Evolutionary conservation across 2,797 vertebrate species (phyloP).

Genomic region (Octomys mimax): DNA sequence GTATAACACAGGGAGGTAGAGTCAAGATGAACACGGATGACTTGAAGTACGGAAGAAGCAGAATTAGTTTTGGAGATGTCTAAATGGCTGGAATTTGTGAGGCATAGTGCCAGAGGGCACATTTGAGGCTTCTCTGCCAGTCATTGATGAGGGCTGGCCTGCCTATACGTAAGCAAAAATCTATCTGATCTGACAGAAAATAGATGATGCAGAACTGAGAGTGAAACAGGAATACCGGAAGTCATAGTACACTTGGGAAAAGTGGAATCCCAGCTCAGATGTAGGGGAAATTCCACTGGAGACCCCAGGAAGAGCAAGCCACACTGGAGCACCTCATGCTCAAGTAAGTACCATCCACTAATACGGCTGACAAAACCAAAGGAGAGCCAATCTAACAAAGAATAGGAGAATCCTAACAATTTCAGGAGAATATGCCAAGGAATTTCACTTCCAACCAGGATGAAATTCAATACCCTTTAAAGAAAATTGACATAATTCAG

Average conservation of each 20-base stretch:
- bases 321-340: neutral
- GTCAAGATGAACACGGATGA: neutral
- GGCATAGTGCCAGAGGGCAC: neutral
- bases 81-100: neutral
- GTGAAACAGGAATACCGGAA: neutral
- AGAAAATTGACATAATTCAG: constrained; percentile 60
- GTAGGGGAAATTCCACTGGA: neutral
- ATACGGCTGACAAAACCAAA: constrained; percentile 31
- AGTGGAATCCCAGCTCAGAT: neutral
- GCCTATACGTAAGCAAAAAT: neutral
- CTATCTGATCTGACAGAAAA: neutral
- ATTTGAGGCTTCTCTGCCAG: neutral
- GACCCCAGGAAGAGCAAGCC: constrained; percentile 5
- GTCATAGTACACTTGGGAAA: neutral
- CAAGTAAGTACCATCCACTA: neutral
- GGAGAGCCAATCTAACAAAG: neutral
- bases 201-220: neutral
- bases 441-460: constrained; percentile 50
- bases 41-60: neutral
- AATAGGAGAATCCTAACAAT: constrained; percentile 22
- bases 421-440: constrained; percentile 36
- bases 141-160: neutral
- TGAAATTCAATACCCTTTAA: constrained; percentile 65
- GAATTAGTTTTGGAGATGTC: neutral
- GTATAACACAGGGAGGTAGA: neutral